These are phyloP conservation scores for Mythimna ferrago DNA, from an alignment of 2,888 invertebrate species.

Conservation along the genomic window DNA sequence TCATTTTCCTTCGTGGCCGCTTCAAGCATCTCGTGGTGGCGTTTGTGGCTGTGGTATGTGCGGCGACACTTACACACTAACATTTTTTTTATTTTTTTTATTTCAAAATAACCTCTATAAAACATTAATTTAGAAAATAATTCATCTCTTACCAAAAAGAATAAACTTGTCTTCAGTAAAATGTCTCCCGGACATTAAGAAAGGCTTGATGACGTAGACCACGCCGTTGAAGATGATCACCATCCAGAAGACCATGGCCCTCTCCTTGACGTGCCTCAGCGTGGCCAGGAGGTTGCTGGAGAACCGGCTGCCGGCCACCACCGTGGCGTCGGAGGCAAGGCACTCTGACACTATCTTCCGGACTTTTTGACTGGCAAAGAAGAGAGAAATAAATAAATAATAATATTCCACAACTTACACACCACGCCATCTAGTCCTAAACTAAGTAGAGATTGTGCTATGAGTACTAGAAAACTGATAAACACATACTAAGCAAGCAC, in stretches of 20 bases:
- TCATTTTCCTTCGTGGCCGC: too few species aligned
- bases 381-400: background rate
- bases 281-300: constrained; percentile 66
- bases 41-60: too few species aligned
- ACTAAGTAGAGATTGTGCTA: too few species aligned
- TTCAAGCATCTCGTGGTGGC: too few species aligned
- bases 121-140: too few species aligned
- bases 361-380: constrained; percentile 66
- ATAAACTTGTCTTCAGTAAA: constrained; percentile 70
- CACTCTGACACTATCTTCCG: constrained; percentile 69
- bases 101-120: too few species aligned
- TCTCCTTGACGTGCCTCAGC: constrained; percentile 73
- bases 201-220: constrained; percentile 68
- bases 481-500: too few species aligned
- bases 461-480: too few species aligned
- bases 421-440: too few species aligned
- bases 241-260: constrained; percentile 75
- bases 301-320: constrained; percentile 70
- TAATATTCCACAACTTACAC: too few species aligned
- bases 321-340: constrained; percentile 65
- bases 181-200: constrained; percentile 75
- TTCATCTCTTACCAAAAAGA: constrained; percentile 27
- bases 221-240: constrained; percentile 72
- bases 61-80: too few species aligned
- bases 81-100: too few species aligned